Evolutionary conservation across 2,888 invertebrate genomes (phyloP).

Genomic region (Thymelicus lineola): DNA sequence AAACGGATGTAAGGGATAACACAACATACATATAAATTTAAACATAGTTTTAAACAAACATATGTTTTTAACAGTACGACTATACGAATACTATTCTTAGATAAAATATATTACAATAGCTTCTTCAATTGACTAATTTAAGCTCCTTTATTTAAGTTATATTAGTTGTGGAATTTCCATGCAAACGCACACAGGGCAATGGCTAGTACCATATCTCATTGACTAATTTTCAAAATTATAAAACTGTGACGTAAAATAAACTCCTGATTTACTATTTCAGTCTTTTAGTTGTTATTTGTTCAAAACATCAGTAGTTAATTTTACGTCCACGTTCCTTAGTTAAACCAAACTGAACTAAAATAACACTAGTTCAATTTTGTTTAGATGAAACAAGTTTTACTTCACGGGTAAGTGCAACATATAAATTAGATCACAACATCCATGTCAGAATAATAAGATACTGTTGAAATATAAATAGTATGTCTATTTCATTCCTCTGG

Average conservation of each 20-base stretch:
- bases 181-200: neutral
- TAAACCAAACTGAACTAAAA: neutral
- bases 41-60: slow-evolving; percentile 26
- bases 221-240: neutral
- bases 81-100: slow-evolving; percentile 33
- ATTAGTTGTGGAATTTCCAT: neutral
- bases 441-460: slow-evolving; percentile 4
- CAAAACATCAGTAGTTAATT: slow-evolving; percentile 11
- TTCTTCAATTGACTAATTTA: slow-evolving; percentile 37
- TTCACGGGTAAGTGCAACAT: slow-evolving; percentile 3
- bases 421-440: slow-evolving; percentile 13
- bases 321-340: neutral
- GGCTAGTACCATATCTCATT: neutral
- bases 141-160: slow-evolving; percentile 19
- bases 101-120: slow-evolving; percentile 41
- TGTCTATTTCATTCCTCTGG: slow-evolving; percentile 9
- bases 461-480: neutral
- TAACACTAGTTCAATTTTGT: neutral
- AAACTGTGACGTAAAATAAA: slow-evolving; percentile 17
- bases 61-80: slow-evolving; percentile 22
- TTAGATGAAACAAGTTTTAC: neutral
- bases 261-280: slow-evolving; percentile 13
- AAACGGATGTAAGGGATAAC: too few species aligned
- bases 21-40: neutral
- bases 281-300: slow-evolving; percentile 10